A percentile compares a stretch with the other conserved stretches of the same genome.
Conservation (phyloP, 2,888 invertebrate genomes). For the Latrodectus hesperus region DNA sequence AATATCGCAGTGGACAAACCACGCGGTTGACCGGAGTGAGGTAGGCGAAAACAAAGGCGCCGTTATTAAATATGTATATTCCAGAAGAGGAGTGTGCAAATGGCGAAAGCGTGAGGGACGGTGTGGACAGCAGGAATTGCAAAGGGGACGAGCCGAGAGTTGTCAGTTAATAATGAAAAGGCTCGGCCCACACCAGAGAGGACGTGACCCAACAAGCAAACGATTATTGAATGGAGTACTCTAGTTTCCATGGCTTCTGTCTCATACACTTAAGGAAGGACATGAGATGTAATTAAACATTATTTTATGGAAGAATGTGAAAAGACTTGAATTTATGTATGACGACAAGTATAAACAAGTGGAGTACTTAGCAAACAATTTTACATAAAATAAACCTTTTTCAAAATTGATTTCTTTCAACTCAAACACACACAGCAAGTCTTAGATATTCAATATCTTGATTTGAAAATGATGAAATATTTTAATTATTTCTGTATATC, state of each 20-base stretch:
- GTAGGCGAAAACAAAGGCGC: background rate
- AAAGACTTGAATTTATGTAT: too few species aligned
- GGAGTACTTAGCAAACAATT: too few species aligned
- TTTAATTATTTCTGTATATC: too few species aligned
- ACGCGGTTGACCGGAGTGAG: background rate
- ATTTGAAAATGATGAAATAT: too few species aligned
- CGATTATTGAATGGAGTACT: constrained; percentile 39
- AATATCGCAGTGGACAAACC: background rate
- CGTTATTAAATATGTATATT: constrained; percentile 59
- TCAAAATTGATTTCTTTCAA: too few species aligned
- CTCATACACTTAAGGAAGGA: too few species aligned
- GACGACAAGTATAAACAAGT: too few species aligned
- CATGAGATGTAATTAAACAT: too few species aligned
- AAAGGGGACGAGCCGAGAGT: constrained; percentile 18
- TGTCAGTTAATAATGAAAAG: constrained; percentile 67
- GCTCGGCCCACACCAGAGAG: constrained; percentile 39
- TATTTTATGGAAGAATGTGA: too few species aligned
- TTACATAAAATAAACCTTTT: too few species aligned
- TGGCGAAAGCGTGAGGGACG: constrained; percentile 24
- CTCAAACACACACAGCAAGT: too few species aligned
- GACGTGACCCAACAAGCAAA: constrained; percentile 53
- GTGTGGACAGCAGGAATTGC: background rate
- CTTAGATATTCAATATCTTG: too few species aligned
- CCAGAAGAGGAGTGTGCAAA: constrained; percentile 10
- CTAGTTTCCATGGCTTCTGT: constrained; percentile 17